Evolutionary conservation across 2,888 invertebrate genomes (phyloP).

Genomic region (Epinotia brunnichana): DNA sequence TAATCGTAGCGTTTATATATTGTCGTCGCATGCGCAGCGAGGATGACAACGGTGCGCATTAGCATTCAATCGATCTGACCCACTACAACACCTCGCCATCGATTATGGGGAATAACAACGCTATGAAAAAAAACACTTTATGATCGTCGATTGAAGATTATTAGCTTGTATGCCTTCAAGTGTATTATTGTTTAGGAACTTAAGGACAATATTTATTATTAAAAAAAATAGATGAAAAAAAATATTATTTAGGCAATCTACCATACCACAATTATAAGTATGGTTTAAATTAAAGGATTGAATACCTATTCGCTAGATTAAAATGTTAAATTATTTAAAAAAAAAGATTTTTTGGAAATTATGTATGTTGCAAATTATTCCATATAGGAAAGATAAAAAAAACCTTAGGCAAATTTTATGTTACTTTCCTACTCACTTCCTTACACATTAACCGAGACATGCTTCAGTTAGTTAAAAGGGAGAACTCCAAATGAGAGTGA

Average conservation of each 20-base stretch:
- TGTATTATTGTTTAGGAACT: not conserved
- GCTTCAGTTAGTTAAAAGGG: constrained; percentile 40
- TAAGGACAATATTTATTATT: not conserved
- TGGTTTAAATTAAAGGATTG: not conserved
- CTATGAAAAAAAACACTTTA: not conserved
- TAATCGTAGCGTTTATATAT: not conserved
- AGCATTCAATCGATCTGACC: constrained; percentile 77
- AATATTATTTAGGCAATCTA: not conserved
- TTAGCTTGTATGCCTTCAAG: not conserved
- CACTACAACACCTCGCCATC: constrained; percentile 54
- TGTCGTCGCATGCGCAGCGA: constrained; percentile 44
- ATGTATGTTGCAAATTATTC: no score
- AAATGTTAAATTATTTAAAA: not conserved
- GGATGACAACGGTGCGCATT: constrained; percentile 66
- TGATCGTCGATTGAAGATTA: not conserved
- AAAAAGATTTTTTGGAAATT: no score
- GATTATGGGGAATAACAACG: constrained; percentile 22
- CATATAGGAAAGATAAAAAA: not conserved
- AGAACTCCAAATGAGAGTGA: constrained; percentile 36
- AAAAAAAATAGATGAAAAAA: not conserved
- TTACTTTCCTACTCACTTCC: not conserved
- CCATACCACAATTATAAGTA: no score
- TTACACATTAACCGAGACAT: constrained; percentile 19
- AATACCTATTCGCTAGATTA: not conserved
- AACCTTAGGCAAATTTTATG: not conserved